A percentile compares a stretch with the other conserved stretches of the same genome.
Conservation (phyloP, 2,888 invertebrate species). For the Drosophila peninsularis region DNA sequence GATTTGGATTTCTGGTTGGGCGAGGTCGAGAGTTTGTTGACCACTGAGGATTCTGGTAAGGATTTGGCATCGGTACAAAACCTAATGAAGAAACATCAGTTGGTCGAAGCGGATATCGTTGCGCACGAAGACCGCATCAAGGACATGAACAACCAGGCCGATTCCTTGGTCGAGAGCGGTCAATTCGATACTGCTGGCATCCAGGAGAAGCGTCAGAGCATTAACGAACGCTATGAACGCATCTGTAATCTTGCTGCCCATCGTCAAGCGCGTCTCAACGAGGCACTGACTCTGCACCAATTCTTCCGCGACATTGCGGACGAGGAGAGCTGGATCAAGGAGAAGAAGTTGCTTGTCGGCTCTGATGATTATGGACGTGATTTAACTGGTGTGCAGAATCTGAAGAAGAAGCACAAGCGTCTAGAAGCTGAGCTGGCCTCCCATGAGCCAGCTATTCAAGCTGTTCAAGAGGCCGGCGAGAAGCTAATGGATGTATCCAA, state of each 20-base stretch:
- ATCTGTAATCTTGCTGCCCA: slow-evolving; percentile 96
- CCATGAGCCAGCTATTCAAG: slow-evolving; percentile 98
- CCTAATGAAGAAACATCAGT: slow-evolving; percentile 98
- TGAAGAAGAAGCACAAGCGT: slow-evolving; percentile 99
- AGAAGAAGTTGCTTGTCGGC: slow-evolving; percentile 98
- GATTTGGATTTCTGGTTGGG: slow-evolving; percentile 99
- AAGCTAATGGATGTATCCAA: slow-evolving; percentile 97
- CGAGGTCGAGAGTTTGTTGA: slow-evolving; percentile 97
- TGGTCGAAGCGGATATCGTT: slow-evolving; percentile 98
- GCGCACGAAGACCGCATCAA: slow-evolving; percentile 98
- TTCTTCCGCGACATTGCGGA: slow-evolving; percentile 99
- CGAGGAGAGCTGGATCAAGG: slow-evolving; percentile 99
- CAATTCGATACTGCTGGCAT: slow-evolving; percentile 99
- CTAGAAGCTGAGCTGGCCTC: slow-evolving; percentile 98
- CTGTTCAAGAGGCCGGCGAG: slow-evolving; percentile 94
- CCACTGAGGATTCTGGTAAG: slow-evolving; percentile 98
- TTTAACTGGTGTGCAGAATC: slow-evolving; percentile 98
- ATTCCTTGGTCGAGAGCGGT: slow-evolving; percentile 97
- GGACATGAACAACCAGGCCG: slow-evolving; percentile 98
- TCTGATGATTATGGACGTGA: slow-evolving; percentile 99
- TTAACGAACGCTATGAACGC: slow-evolving; percentile 98
- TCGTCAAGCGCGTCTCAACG: slow-evolving; percentile 95
- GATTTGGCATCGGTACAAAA: slow-evolving; percentile 99
- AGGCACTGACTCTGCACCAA: slow-evolving; percentile 99
- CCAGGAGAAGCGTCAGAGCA: slow-evolving; percentile 96